Base-by-base conservation (phyloP, 2,888 invertebrate genomes). In the Nebria salina region DNA sequence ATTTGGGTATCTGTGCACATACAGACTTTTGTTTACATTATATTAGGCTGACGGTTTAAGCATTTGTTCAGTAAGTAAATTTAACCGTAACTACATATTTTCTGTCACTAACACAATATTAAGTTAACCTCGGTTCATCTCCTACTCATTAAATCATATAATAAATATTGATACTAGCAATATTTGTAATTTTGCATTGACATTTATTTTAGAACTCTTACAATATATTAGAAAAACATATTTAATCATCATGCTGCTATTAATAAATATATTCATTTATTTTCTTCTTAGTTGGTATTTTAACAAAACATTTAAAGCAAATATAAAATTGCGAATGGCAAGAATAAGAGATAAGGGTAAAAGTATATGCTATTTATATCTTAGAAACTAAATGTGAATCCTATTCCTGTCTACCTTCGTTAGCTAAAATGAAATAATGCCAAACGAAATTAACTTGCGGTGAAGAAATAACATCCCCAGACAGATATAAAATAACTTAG, bases 401-500 rank as follows among this genome's bases (percentile, higher is more conserved):
- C 54, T 54, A 54, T 13, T 54, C 54, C 54, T 54, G 54, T 54
- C 54, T 54, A 54, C 54, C 54, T 54, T 8, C 13, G 11, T 54
- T 13, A 54, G 54, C 34, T 54, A 13, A 54, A 11, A 54, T 13
- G 54, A 11, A 54, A 11, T 54, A 54, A 13, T 13, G 34, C 34
- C 34, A 34, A 54, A 13, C 7, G 54, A 54, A 5, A 13, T 54
- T 54, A 11, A 54, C 13, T 54, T 54, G 6, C 3, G 54, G 7
- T 34, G 76, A 76, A 65, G 64, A 70, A 72, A 77, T 72, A 77
- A 77, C 72, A 26, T 13, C 65, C 43, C 64, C 77, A 64, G 77
- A 77, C 72, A 72, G 70, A 65, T 34, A 72, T 26, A 54, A 72
- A 72, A 65, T 72, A 74, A 78, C 65, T 74, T 66, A 74, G 73